Evolutionary conservation across 2,113 vertebrate genomes (phyloP).

Genomic region (Upupa epops): DNA sequence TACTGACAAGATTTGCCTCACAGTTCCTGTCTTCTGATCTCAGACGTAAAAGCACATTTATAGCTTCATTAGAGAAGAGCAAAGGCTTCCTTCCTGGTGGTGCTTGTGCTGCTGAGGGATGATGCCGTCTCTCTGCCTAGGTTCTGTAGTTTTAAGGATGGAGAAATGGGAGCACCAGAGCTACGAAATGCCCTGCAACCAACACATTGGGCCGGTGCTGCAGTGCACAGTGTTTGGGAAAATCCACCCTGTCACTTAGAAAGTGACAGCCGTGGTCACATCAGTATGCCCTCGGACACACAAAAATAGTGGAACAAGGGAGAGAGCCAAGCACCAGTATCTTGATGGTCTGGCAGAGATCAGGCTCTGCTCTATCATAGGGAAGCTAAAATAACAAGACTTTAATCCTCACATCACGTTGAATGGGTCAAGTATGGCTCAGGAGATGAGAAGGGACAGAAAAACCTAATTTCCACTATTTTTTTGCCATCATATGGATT

Average conservation of each 20-base stretch:
- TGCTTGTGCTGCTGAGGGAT: neutral
- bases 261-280: neutral
- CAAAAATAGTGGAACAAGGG: neutral
- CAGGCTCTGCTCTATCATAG: neutral
- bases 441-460: constrained; percentile 1
- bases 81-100: neutral
- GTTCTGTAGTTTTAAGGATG: neutral
- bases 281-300: neutral
- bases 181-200: neutral
- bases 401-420: neutral
- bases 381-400: constrained; percentile 30
- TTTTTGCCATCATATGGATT: neutral
- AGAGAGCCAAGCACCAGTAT: neutral
- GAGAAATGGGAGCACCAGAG: neutral
- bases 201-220: accelerated
- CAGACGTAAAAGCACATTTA: neutral
- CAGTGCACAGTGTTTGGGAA: accelerated
- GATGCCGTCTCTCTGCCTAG: neutral
- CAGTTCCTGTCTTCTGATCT: neutral
- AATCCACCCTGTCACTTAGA: neutral
- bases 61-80: neutral
- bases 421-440: constrained; percentile 33
- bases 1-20: neutral
- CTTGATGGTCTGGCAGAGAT: neutral
- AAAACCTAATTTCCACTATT: constrained; percentile 21